Conservation (phyloP, 2,113 vertebrate genomes). For the Mixornis gularis region DNA sequence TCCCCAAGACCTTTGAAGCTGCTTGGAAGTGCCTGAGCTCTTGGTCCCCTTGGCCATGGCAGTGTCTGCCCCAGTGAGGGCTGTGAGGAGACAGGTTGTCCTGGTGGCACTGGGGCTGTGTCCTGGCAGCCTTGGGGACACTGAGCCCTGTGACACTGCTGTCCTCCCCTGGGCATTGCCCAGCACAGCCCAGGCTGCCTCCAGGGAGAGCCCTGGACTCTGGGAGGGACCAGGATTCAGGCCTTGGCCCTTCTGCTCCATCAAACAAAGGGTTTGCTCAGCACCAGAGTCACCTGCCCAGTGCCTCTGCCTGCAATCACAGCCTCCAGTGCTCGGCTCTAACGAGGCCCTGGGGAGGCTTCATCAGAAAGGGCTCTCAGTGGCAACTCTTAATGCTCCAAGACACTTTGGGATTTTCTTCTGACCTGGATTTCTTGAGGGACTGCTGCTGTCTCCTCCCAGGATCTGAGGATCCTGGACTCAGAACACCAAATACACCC, state of each 20-base stretch:
- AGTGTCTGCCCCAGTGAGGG: too few species aligned
- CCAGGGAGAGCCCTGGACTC: neutral
- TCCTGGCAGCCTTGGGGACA: neutral
- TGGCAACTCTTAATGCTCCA: too few species aligned
- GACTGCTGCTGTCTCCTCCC: too few species aligned
- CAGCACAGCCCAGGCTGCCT: neutral
- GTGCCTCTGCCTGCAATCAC: neutral
- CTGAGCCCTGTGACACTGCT: neutral
- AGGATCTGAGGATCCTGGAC: too few species aligned
- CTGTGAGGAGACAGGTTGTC: too few species aligned
- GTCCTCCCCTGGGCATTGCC: neutral
- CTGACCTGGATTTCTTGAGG: too few species aligned
- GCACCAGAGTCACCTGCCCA: neutral
- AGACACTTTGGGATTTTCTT: too few species aligned
- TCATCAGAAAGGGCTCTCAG: too few species aligned
- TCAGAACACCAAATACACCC: too few species aligned
- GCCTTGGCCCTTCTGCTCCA: neutral
- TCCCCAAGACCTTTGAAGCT: neutral
- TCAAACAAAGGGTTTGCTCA: neutral
- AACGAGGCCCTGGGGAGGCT: too few species aligned
- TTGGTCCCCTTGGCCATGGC: too few species aligned
- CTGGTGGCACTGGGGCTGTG: neutral
- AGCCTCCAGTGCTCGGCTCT: neutral
- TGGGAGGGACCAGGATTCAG: neutral
- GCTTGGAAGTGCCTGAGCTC: neutral